phyloP scores from a whole-genome alignment of 1,140 invertebrate species.

The Calliphora vicina region DNA sequence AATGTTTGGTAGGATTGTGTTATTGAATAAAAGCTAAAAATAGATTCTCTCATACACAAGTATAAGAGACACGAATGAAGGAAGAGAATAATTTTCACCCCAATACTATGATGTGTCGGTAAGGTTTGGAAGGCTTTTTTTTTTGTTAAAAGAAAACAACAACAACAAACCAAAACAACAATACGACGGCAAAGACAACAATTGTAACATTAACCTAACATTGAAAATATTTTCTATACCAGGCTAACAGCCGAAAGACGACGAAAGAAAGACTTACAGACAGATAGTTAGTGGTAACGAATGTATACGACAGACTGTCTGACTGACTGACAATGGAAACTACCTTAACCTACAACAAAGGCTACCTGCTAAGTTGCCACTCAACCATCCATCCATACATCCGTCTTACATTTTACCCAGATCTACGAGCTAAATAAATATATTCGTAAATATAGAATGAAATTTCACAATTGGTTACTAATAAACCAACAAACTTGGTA shows the following conservation, averaged over 20 bases:
- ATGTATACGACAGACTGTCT: not conserved
- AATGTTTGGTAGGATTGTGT: too few relatives aligned
- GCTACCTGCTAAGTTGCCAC: not conserved
- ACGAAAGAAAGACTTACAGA: not conserved
- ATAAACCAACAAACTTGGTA: not conserved
- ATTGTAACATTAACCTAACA: constrained; percentile 30
- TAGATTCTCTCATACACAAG: too few relatives aligned
- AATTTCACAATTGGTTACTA: not conserved
- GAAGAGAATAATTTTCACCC: too few relatives aligned
- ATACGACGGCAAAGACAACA: not conserved
- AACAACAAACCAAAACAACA: not conserved
- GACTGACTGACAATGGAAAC: not conserved
- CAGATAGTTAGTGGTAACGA: too few relatives aligned
- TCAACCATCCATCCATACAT: not conserved
- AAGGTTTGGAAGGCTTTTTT: too few relatives aligned
- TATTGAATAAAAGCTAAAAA: too few relatives aligned
- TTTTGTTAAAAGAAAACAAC: not conserved
- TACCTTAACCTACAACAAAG: constrained; percentile 21
- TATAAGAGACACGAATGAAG: too few relatives aligned
- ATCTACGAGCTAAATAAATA: not conserved
- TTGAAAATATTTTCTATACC: constrained; percentile 21
- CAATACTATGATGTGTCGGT: too few relatives aligned
- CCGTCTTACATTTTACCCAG: not conserved
- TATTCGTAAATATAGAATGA: not conserved
- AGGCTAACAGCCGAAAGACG: not conserved